Conservation (phyloP, 2,113 vertebrate species). For the Petrocephalus zakoni region DNA sequence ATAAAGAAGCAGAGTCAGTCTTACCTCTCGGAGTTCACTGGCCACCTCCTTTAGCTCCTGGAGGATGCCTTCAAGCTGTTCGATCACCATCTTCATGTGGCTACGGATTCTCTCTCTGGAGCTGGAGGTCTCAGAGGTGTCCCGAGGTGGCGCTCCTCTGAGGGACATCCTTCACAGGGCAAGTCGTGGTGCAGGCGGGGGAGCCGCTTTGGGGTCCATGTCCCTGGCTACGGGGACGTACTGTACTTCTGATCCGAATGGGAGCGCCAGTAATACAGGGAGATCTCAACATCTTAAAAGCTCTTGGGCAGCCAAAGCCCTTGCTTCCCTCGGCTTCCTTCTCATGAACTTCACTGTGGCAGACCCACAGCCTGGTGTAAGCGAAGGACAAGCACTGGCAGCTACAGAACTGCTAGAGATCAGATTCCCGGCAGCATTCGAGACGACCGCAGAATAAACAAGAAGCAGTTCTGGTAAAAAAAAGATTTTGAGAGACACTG, state of each 20-base stretch:
- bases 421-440: background rate
- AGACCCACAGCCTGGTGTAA: constrained; percentile 18
- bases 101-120: constrained; percentile 88
- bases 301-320: constrained; percentile 60
- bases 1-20: constrained; percentile 32
- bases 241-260: constrained; percentile 79
- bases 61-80: constrained; percentile 89
- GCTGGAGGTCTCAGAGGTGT: constrained; percentile 79
- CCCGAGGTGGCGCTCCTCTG: constrained; percentile 79
- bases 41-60: constrained; percentile 95
- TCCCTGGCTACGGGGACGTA: constrained; percentile 75
- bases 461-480: background rate
- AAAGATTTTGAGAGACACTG: background rate
- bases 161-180: constrained; percentile 93
- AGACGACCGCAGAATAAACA: background rate
- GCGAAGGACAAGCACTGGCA: constrained; percentile 32
- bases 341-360: constrained; percentile 8
- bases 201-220: constrained; percentile 79
- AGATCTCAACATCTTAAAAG: constrained; percentile 95
- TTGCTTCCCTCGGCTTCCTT: constrained; percentile 35
- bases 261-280: constrained; percentile 80
- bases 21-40: constrained; percentile 92
- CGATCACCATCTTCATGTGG: constrained; percentile 94
- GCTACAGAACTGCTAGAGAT: background rate
- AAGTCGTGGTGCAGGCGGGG: constrained; percentile 61